Evolutionary conservation across 2,797 vertebrate species (phyloP), one percentile per base, ranked within the genome.

Genomic region (Acrossocheilus fasciatus): DNA sequence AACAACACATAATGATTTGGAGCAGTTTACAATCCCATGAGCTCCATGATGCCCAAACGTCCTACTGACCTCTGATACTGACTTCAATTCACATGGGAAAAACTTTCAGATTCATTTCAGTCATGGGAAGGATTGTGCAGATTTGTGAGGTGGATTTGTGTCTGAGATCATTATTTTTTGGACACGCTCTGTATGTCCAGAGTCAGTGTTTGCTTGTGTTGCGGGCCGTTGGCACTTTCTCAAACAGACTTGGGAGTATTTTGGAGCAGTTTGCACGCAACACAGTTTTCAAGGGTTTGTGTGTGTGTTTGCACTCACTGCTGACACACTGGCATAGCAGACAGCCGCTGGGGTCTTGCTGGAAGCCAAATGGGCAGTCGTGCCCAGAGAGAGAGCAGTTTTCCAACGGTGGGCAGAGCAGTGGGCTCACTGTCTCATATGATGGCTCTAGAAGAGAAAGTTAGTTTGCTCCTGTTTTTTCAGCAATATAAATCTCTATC

Each of bases 241-340:
- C 69, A 80, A 83, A 80, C 54, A n/a, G 26, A 64, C 47, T 70
- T 15, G 12, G 59, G 62, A 81, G 69, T 66, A 52, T 77, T 84
- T 81, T 84, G 34, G 68, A 72, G 77, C 10, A 2, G 77, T 41
- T 54, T 17, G 57, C 85, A 78, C 64, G 41, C 69, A 81, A 72
- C n/a, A 34, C 52, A 34, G 9, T 80, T 82, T 26, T 87, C 30
- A 57, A 9, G 66, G 12, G 80, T 43, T 30, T 52, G 14, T 47
- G 30, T 84, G 30, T 15, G 54, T 45, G 6, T 76, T 14, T 50
- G 39, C 20, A 94, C 96, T 95, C 92, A 96, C 96, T 96, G 87
- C 88, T 93, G 87, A 96, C 93, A 89, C 96, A 96, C 62, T 95
- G 94, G 92, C 96, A 96, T 76, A 96, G 95, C 57, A 96, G 93